A percentile compares a stretch with the other conserved stretches of the same genome.
These are phyloP conservation scores for Anhinga rufa DNA, from an alignment of 2,113 vertebrate genomes.

Conservation along the genomic window DNA sequence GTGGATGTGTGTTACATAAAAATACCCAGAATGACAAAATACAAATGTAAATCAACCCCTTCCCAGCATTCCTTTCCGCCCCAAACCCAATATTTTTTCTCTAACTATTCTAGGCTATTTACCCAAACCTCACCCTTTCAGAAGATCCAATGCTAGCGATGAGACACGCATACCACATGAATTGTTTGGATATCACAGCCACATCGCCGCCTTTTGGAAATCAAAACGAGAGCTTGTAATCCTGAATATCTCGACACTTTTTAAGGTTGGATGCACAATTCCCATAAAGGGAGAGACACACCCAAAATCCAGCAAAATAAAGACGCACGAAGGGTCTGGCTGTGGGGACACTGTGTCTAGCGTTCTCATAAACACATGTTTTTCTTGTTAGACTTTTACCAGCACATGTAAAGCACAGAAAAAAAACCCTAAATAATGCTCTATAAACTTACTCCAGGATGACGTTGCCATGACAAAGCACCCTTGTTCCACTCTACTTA, in stretches of 20 bases:
- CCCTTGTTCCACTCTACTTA: neutral
- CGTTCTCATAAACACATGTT: conserved; percentile 11
- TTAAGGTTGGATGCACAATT: neutral
- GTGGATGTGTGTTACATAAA: neutral
- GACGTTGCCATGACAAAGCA: neutral
- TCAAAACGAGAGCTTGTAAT: neutral
- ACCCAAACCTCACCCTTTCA: neutral
- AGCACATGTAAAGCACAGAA: neutral
- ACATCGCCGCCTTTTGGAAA: neutral
- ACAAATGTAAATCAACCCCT: neutral
- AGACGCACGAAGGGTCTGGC: neutral
- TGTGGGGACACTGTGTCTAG: neutral
- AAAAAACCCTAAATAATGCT: neutral
- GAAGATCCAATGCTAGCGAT: neutral
- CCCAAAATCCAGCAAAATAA: neutral
- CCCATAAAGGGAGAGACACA: neutral
- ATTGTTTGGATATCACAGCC: neutral
- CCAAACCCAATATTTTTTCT: neutral
- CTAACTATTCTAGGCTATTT: neutral
- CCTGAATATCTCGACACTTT: neutral
- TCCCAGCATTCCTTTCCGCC: neutral
- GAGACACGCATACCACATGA: neutral
- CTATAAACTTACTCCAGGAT: neutral
- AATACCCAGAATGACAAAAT: neutral
- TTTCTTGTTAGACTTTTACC: conserved; percentile 30